Evolutionary conservation across 2,797 vertebrate genomes (phyloP).

Genomic region (Merluccius polli): DNA sequence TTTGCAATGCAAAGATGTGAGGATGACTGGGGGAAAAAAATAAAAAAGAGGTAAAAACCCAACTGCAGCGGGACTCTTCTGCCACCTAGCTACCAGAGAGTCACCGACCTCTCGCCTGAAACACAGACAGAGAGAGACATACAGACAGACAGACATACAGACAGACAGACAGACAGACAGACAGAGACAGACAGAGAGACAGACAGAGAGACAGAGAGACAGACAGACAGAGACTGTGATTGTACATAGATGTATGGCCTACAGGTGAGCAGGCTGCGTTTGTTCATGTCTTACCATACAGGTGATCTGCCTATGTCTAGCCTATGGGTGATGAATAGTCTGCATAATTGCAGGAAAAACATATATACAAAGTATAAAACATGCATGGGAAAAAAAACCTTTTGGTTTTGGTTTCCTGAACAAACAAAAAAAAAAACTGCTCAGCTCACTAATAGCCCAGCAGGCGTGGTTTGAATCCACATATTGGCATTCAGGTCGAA

Average conservation of each 20-base stretch:
- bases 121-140: neutral
- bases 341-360: neutral
- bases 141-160: no score
- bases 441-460: slow-evolving; percentile 10
- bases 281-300: neutral
- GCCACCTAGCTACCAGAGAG: slow-evolving; percentile 75
- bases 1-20: slow-evolving; percentile 66
- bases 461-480: slow-evolving; percentile 22
- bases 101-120: slow-evolving; percentile 45
- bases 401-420: no score
- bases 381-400: no score
- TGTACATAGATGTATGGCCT: neutral
- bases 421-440: neutral
- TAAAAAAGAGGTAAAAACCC: slow-evolving; percentile 33
- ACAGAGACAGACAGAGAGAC: neutral
- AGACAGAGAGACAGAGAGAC: neutral
- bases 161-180: neutral
- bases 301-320: no score
- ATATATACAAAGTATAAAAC: no score
- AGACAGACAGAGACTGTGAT: neutral
- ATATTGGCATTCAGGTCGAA: slow-evolving; percentile 30
- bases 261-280: neutral
- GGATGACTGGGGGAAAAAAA: slow-evolving; percentile 55
- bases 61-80: slow-evolving; percentile 72
- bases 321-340: no score